Evolutionary conservation across 2,888 invertebrate species (phyloP).

Genomic region (Sinohyriopsis cumingii): DNA sequence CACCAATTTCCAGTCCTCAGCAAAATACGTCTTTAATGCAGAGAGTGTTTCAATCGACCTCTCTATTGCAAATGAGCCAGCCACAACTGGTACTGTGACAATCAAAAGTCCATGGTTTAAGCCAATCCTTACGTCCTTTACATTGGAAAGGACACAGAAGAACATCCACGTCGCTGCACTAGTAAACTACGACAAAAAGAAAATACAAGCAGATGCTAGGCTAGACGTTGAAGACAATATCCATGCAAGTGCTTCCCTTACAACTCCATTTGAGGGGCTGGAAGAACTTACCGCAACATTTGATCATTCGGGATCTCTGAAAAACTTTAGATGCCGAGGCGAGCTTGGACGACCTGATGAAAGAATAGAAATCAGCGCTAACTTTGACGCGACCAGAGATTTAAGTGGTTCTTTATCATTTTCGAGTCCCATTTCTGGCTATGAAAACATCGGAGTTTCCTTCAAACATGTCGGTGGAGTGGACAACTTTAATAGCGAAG

Average conservation of each 20-base stretch:
- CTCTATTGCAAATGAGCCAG: too few species aligned
- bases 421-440: constrained; percentile 2
- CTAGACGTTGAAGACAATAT: constrained; percentile 5
- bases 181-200: constrained; percentile 12
- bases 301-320: constrained; percentile 26
- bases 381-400: constrained; percentile 5
- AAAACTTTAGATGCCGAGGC: constrained; percentile 20
- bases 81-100: too few species aligned
- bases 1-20: constrained; percentile 13
- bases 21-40: constrained; percentile 12
- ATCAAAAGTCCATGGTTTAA: too few species aligned
- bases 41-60: background rate
- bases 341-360: constrained; percentile 16
- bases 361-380: constrained; percentile 19
- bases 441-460: constrained; percentile 16
- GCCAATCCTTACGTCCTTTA: too few species aligned
- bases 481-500: constrained; percentile 30
- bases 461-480: constrained; percentile 33
- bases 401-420: too few species aligned
- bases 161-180: constrained; percentile 19
- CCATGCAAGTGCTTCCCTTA: constrained; percentile 27
- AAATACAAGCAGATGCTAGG: constrained; percentile 7
- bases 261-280: constrained; percentile 37
- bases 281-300: constrained; percentile 31
- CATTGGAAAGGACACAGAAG: too few species aligned